Base-by-base conservation (phyloP, 2,797 vertebrate species). In the Anisognathus igniventris region DNA sequence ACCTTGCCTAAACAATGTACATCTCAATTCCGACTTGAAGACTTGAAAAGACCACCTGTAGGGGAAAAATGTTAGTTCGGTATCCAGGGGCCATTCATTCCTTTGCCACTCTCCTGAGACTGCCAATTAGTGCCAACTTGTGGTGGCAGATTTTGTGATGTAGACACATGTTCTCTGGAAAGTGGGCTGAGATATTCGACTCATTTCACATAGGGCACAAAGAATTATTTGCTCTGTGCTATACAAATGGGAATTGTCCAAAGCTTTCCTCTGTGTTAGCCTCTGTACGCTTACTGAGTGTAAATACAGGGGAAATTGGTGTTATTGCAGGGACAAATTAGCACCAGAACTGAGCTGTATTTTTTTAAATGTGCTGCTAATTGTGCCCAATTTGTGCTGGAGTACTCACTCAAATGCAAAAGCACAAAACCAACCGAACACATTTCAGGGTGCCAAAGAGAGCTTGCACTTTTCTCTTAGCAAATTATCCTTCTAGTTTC, bases 11-110 rank as follows among this genome's bases (percentile, higher is more conserved):
- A 95, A 96, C 94, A 97, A 95, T 97, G 92, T 95, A 84, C 35
- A 73, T 91, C 96, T 97, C 96, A 97, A 95, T 97, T 96, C 96
- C 20, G 93, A 96, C 95, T 96, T 97, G 97, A 97, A 97, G 93
- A 96, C 95, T 96, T 97, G 97, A 97, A 97, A 97, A 96, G 97
- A 97, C 97, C 97, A 97, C 97, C 97, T 97, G 97, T 97, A 97
- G 97, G 97, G 93, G 97, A 90, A 95, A 97, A 97, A 97, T 96
- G 97, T 97, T 97, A 97, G 97, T 97, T 97, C 92, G 93, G 92
- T 97, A 93, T 97, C 96, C 96, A 97, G 95, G 96, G 95, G 72
- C 96, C 93, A 97, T 97, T 97, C 96, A 97, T 97, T 95, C 91
- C 96, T 96, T 96, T 96, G 96, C 96, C 96, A 97, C 96, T 97